Base-by-base conservation (phyloP, 2,113 vertebrate species). In the Reinhardtius hippoglossoides region DNA sequence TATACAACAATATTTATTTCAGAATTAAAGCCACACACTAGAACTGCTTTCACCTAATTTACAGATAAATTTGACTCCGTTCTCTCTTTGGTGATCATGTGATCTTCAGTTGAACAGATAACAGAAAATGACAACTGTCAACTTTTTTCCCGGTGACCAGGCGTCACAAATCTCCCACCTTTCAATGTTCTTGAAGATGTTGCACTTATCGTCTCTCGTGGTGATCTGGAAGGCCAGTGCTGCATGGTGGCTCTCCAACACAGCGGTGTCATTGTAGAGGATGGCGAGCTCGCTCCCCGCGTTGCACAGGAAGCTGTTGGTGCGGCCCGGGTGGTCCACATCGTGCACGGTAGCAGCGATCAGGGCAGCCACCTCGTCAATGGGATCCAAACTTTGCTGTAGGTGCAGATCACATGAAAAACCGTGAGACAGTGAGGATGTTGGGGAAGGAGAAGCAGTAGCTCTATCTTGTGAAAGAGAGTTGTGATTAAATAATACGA, bases 171-270 rank as follows among this genome's bases (percentile, higher is more conserved):
- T 56, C 46, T 57, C 93, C 83, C 27, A 99, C 98, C 97, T 95
- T 85, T 98, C 97, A 92, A 98, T 96, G 89, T 98, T 97, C 87
- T 95, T 98, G 85, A 99, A 99, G 88, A 99, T 98, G 90, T 99
- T 99, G 93, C 95, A 96, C 86, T 97, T 97, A 40, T 97, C 97
- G 13, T 99, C 96, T 2, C 95, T 84, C 0, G 93, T 94, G 85
- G 96, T 98, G 90, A 99, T 96, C 94, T 98, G 98, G 94, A 99
- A 99, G 72, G 97, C 97, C 81, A 99, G 90, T 1, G 98, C 98
- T 0, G 97, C 96, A 0, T 99, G 98, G 61, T 99, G 98, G 87
- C 96, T 98, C 94, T 99, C 98, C 74, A 99, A 87, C 81, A 99
- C 97, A 0, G 97, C 97, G 0, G 93, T 97, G 93, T 99, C 97